phyloP scores from a whole-genome alignment of 2,888 invertebrate genomes.

The Liodrosophila aerea region DNA sequence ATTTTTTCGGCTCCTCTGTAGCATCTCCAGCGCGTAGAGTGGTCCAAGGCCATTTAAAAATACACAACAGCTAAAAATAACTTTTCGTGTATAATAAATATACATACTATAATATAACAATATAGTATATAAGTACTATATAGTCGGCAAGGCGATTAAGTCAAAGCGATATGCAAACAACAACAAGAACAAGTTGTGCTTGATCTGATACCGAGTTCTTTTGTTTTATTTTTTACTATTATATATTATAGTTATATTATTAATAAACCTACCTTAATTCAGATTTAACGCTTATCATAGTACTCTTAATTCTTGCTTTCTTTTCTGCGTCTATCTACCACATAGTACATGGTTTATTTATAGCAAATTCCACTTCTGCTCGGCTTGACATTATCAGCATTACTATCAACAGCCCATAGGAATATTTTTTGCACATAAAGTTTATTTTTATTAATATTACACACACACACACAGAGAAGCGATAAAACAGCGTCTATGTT shows the following conservation, averaged over 20 bases:
- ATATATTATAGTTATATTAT: too few species aligned
- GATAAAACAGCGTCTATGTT: conserved; percentile 35
- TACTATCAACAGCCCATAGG: too few species aligned
- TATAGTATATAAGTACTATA: conserved; percentile 4
- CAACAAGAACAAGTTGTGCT: conserved; percentile 45
- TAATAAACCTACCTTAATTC: too few species aligned
- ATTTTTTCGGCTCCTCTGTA: conserved; percentile 21
- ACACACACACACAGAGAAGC: conserved; percentile 1
- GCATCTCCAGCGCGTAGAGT: conserved; percentile 30
- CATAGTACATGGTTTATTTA: too few species aligned
- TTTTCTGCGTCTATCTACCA: too few species aligned
- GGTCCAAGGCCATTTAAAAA: conserved; percentile 78
- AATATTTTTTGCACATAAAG: too few species aligned
- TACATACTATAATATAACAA: conserved; percentile 11
- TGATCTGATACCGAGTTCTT: too few species aligned
- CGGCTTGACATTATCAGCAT: too few species aligned
- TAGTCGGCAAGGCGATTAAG: conserved; percentile 46
- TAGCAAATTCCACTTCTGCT: too few species aligned
- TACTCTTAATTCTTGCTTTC: too few species aligned
- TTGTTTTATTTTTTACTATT: too few species aligned
- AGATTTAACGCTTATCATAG: too few species aligned
- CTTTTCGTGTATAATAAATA: conserved; percentile 26
- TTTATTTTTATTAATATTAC: not conserved
- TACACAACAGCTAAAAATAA: conserved; percentile 76
- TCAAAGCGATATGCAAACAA: conserved; percentile 56